Percentiles rank a stretch among this genome's conserved stretches.
phyloP scores from a whole-genome alignment of 2,797 vertebrate species.

The Halcyon badia region DNA sequence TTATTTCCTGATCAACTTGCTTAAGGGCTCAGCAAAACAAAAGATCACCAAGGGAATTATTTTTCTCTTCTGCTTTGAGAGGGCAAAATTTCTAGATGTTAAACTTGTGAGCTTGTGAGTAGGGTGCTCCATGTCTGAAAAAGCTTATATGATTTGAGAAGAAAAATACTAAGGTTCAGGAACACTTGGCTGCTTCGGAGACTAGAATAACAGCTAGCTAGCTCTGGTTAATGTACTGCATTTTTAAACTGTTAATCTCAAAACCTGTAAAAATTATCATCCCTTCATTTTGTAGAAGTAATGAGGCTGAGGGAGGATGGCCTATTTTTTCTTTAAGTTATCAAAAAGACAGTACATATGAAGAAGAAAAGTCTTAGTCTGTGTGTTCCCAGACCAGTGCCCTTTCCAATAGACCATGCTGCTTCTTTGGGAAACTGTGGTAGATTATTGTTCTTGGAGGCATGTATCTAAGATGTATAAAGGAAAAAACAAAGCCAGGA shows the following conservation, averaged over 20 bases:
- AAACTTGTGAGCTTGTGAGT: not conserved
- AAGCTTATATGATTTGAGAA: not conserved
- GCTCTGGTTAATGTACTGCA: not conserved
- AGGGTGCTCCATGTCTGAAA: not conserved
- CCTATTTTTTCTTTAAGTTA: not conserved
- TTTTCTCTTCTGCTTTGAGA: not conserved
- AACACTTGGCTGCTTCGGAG: not conserved
- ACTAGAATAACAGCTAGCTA: not conserved
- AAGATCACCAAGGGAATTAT: not conserved
- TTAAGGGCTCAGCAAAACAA: not conserved
- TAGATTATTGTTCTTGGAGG: not conserved
- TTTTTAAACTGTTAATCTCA: not conserved
- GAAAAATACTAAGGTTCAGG: not conserved
- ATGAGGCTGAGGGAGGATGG: not conserved
- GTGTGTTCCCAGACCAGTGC: not conserved
- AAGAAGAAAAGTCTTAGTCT: not conserved
- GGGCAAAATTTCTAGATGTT: not conserved
- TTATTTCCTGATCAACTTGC: not conserved
- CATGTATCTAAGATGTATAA: not conserved
- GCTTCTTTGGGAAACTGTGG: too few relatives aligned
- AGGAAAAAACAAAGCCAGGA: not conserved
- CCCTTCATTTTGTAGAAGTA: not conserved
- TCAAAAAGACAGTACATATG: not conserved
- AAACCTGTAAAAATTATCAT: not conserved
- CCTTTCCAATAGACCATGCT: not conserved